These are phyloP conservation scores for Limnephilus lunatus DNA, from an alignment of 2,888 invertebrate species.

Conservation along the genomic window DNA sequence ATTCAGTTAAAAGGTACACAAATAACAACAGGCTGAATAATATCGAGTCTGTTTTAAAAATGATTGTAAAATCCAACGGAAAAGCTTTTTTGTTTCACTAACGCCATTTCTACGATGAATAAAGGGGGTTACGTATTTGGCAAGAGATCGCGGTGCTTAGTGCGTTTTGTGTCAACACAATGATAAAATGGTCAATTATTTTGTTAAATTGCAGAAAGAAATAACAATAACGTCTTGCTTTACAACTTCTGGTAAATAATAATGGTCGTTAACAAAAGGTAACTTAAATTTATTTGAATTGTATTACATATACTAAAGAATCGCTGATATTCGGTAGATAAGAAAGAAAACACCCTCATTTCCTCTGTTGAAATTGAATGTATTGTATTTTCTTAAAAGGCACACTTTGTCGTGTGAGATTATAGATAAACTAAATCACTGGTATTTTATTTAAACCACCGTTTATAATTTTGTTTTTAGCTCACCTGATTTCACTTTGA, in stretches of 20 bases:
- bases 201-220: background rate
- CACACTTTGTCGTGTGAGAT: too few relatives aligned
- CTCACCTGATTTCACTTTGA: too few relatives aligned
- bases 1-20: background rate
- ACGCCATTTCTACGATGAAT: background rate
- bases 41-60: background rate
- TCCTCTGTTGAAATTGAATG: background rate
- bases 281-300: background rate
- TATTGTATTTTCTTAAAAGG: background rate
- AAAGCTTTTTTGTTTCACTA: background rate
- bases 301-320: background rate
- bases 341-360: background rate
- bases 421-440: too few relatives aligned
- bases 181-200: background rate
- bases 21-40: background rate
- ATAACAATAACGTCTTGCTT: background rate
- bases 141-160: background rate
- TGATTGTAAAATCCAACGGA: background rate
- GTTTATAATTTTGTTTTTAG: too few relatives aligned
- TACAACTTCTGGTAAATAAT: background rate
- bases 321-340: background rate
- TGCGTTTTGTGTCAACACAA: slow-evolving; percentile 6
- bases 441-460: too few relatives aligned
- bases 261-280: background rate
- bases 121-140: background rate